Conservation (phyloP, 2,113 vertebrate genomes). For the Ia io region DNA sequence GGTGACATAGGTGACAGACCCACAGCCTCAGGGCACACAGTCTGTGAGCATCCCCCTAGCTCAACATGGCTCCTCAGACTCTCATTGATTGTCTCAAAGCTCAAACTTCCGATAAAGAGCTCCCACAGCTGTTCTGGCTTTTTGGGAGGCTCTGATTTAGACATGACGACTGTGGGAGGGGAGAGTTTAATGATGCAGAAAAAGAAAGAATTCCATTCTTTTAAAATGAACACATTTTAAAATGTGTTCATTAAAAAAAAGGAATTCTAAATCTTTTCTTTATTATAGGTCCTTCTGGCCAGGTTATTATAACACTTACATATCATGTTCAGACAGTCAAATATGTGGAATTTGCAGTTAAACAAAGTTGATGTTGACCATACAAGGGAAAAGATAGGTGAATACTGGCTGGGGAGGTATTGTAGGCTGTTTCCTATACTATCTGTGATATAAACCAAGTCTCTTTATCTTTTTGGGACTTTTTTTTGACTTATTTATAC, state of each 20-base stretch:
- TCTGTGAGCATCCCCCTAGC: not conserved
- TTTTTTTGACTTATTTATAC: not conserved
- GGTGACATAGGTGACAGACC: not conserved
- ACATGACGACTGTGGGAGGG: rapidly evolving
- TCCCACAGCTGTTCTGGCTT: not conserved
- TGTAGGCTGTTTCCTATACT: not conserved
- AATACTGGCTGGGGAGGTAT: not conserved
- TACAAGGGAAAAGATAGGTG: not conserved
- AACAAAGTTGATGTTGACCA: not conserved
- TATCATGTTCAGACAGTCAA: not conserved
- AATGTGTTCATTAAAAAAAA: not conserved
- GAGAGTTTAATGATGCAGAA: not conserved
- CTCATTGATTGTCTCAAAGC: not conserved
- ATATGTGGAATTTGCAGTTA: not conserved
- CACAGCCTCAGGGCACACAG: too few relatives aligned
- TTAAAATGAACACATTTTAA: not conserved
- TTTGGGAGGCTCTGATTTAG: not conserved
- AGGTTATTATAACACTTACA: not conserved
- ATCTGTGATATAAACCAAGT: not conserved
- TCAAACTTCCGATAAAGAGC: not conserved
- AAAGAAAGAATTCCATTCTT: not conserved
- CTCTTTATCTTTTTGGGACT: not conserved
- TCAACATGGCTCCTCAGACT: not conserved
- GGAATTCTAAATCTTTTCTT: not conserved
- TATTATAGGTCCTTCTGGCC: not conserved